Evolutionary conservation across 2,888 invertebrate genomes (phyloP).

Genomic region (Hipparchia semele): DNA sequence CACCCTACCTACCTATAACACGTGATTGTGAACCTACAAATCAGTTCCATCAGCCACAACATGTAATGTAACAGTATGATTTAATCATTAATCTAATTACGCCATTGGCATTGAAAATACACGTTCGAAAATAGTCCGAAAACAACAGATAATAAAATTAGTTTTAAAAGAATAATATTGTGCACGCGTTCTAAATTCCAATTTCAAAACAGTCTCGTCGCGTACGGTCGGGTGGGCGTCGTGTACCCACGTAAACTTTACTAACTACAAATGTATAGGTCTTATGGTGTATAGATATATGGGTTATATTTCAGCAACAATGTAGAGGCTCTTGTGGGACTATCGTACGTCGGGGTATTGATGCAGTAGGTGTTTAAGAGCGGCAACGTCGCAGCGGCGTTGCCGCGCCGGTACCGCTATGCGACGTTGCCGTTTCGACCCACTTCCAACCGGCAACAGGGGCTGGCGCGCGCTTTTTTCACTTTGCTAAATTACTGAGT

Average conservation of each 20-base stretch:
- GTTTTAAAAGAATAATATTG: slow-evolving; percentile 31
- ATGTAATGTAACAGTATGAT: background rate
- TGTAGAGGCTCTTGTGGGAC: slow-evolving; percentile 24
- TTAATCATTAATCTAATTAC: slow-evolving; percentile 20
- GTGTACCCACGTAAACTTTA: slow-evolving; percentile 18
- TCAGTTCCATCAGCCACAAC: slow-evolving; percentile 13
- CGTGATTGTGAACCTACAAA: slow-evolving; percentile 4
- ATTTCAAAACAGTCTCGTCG: slow-evolving; percentile 36
- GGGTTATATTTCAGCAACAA: slow-evolving; percentile 21
- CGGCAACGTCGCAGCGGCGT: slow-evolving; percentile 50
- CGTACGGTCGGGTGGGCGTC: slow-evolving; percentile 28
- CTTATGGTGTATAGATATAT: slow-evolving; percentile 7
- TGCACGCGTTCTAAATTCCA: slow-evolving; percentile 36
- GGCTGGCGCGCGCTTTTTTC: slow-evolving; percentile 53
- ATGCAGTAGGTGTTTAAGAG: slow-evolving; percentile 41
- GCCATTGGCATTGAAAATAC: slow-evolving; percentile 30
- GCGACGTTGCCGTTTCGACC: slow-evolving; percentile 69
- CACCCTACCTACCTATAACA: too few relatives aligned
- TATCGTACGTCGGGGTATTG: slow-evolving; percentile 39
- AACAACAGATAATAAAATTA: slow-evolving; percentile 30
- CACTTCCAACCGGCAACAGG: slow-evolving; percentile 45
- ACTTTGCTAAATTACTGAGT: slow-evolving; percentile 60
- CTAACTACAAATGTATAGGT: slow-evolving; percentile 7
- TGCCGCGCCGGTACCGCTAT: slow-evolving; percentile 66
- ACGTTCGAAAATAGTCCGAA: slow-evolving; percentile 31